phyloP scores from a whole-genome alignment of 1,140 invertebrate genomes.

The Popillia japonica region DNA sequence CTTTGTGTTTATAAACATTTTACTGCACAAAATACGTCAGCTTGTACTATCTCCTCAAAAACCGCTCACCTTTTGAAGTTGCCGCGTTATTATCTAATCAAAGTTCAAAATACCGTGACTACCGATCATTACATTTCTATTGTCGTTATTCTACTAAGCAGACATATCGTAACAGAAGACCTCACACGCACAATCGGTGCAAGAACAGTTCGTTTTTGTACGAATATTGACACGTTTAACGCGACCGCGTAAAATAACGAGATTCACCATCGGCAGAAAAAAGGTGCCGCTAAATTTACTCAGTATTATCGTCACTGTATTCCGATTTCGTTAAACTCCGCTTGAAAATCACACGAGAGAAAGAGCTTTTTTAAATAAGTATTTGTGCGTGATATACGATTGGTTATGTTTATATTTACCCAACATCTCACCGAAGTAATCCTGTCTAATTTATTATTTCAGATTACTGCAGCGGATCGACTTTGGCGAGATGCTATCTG shows the following conservation, averaged over 20 bases:
- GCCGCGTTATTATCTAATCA: not conserved
- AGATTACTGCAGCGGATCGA: not conserved
- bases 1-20: no score
- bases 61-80: not conserved
- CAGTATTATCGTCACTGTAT: not conserved
- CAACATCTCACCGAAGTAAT: conserved; percentile 4
- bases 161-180: not conserved
- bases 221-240: not conserved
- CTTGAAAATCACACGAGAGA: not conserved
- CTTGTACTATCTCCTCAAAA: not conserved
- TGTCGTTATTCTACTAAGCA: no score
- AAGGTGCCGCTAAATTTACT: conserved; percentile 2
- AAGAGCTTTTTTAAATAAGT: not conserved
- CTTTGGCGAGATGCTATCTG: not conserved
- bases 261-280: not conserved
- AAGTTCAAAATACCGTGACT: not conserved
- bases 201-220: not conserved
- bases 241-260: not conserved
- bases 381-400: not conserved
- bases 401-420: conserved; percentile 1
- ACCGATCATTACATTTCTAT: not conserved
- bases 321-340: not conserved
- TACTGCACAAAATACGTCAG: not conserved
- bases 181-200: not conserved
- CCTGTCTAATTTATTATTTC: not conserved